Base-by-base conservation (phyloP, 2,113 vertebrate genomes). In the Picathartes gymnocephalus region DNA sequence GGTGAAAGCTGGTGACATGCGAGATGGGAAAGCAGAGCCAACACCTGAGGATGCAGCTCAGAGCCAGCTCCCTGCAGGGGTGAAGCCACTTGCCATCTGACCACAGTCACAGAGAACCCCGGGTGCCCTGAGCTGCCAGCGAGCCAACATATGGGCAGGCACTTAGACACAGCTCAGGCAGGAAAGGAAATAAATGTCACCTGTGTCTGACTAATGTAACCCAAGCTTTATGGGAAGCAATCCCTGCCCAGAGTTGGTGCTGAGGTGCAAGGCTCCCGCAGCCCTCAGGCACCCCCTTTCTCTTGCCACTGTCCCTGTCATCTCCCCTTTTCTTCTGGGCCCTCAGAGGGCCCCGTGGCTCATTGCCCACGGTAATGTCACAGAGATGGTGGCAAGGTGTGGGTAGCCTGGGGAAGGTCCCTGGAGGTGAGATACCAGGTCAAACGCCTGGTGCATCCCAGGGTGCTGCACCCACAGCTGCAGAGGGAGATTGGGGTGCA, bases 121-220 rank as follows among this genome's bases (percentile, higher is more conserved):
- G 0, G 65, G 82, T 20, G 23, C 71, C 50, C 62, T 60, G 50
- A 24, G 45, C 84, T 90, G 89, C 84, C 73, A 70, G 66, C 0
- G 6, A 82, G 76, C 56, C 93, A 92, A 3, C 95, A 96, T 47
- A 93, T 81, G 92, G 90, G 24, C 82, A 70, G 39, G 82, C 47
- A 62, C 45, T 70, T 40, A 85, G 81, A 73, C 82, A 70, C 66
- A 70, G 76, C 61, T 92, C 72, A 44, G 70, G 68, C 80, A 62
- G 72, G 64, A 64, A 77, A 58, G 58, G 66, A 13, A 79, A 72
- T 13, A 53, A 73, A 90, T 56, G 65, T 31, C 56, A 94, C 35
- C 35, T 7, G 13, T 42, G 60, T 66, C 35, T 74, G 48, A 81
- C 21, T 71, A 82, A 76, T 8, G 8, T 21, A 22, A 60, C 28